Percentiles rank a stretch among this genome's conserved stretches.
Conservation (phyloP, 23 tunicate genomes). For the Trididemnum miniatum region DNA sequence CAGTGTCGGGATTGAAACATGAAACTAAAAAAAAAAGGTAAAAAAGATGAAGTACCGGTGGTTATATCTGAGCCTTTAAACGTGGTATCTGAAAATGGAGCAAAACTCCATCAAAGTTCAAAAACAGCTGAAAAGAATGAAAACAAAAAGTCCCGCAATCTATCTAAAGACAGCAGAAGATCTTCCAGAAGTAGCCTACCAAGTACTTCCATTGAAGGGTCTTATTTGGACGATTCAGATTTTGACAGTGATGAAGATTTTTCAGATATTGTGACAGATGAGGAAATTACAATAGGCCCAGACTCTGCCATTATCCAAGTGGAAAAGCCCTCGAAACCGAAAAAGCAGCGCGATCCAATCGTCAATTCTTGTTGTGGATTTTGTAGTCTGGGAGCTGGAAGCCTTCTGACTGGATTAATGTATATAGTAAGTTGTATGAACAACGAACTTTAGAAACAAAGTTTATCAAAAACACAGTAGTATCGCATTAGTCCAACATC, state of each 20-base stretch:
- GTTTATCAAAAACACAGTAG: too few relatives aligned
- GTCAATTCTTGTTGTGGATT: conserved; percentile 85
- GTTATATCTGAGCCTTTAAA: too few relatives aligned
- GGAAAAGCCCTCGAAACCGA: conserved; percentile 7
- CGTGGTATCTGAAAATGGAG: too few relatives aligned
- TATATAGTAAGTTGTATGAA: conserved; percentile 69
- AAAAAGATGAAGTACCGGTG: too few relatives aligned
- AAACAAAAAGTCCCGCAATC: too few relatives aligned
- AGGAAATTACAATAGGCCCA: neutral
- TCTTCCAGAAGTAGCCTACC: neutral
- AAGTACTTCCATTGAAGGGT: neutral
- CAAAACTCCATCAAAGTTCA: too few relatives aligned
- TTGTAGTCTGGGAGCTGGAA: conserved; percentile 94
- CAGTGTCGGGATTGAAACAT: too few relatives aligned
- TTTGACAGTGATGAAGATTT: conserved; percentile 2
- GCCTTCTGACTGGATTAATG: conserved; percentile 51
- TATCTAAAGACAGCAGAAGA: neutral
- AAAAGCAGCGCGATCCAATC: conserved; percentile 60
- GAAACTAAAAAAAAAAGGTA: too few relatives aligned
- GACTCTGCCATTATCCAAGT: neutral
- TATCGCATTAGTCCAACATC: too few relatives aligned
- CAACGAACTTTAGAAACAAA: too few relatives aligned
- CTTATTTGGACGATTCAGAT: neutral
- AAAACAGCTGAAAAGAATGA: too few relatives aligned
- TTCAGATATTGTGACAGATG: neutral